Evolutionary conservation across 2,113 vertebrate species (phyloP), one percentile per base, ranked within the genome.

Genomic region (Alectura lathami): DNA sequence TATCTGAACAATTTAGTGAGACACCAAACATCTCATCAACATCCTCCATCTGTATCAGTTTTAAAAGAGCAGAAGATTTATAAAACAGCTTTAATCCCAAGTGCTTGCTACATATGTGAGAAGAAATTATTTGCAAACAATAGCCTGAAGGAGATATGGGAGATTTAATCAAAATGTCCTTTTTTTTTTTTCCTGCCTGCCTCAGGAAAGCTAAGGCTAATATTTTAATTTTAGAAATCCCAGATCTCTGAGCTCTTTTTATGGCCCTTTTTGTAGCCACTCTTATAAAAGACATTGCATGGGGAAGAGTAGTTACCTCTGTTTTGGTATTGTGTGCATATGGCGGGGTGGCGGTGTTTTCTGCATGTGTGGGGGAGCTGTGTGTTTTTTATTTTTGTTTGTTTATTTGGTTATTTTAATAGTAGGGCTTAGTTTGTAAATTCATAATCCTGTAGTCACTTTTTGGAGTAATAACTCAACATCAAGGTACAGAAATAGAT

Each of bases 101-200:
- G 12, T 47, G 63, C n/a, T 91, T 87, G 29, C 63, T 86, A 64
- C 18, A 23, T 22, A 23, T 45, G 53, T 36, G 24, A 81, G 51
- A 95, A 86, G 34, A 93, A 96, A 94, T 86, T 88, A 54, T 91
- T 93, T 84, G 72, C 87, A 82, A 54, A 93, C 64, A 86, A 67
- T 11, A 92, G 67, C 68, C 59, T 73, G 59, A 69, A 86, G 60
- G 50, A 34, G 83, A 87, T 60, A 54, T 30, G 16, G 29, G 45
- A 83, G 47, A 82, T 93, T 77, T 80, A 94, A 96, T 68, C 4
- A 6, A 83, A 89, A 91, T 20, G 38, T 30, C 78, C 34, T 18
- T 10, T 38, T 48, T 38, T n/a, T 88, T 78, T 91, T 67, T 57
- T 50, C 7, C 12, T 90, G 22, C n/a, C 75, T 90, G 62, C 53